These are phyloP conservation scores for Brevipalpus yothersi DNA, from an alignment of 1,140 invertebrate genomes.

Conservation along the genomic window DNA sequence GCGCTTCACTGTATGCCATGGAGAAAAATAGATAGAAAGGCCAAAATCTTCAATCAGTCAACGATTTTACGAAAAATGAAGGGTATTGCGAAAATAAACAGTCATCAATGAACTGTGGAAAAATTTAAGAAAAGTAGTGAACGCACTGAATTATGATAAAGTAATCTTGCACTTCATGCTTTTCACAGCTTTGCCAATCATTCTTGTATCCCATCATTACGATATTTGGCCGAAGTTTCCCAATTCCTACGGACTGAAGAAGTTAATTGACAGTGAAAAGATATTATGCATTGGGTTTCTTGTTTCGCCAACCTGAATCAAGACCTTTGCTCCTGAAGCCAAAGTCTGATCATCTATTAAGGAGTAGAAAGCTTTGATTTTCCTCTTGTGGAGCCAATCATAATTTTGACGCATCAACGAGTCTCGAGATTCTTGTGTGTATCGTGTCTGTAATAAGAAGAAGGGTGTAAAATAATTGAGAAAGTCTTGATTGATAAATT, in stretches of 20 bases:
- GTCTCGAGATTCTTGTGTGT: background rate
- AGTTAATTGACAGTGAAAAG: background rate
- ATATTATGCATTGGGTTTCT: too few species aligned
- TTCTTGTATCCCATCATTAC: conserved; percentile 38
- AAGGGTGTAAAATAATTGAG: conserved; percentile 9
- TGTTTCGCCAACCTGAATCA: conserved; percentile 22
- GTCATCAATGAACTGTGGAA: too few species aligned
- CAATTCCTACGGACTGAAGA: conserved; percentile 37
- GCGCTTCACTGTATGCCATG: conserved; percentile 16
- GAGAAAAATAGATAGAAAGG: background rate
- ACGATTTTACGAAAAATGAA: background rate
- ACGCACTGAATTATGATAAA: conserved; percentile 26
- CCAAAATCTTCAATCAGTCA: too few species aligned
- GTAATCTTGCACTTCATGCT: conserved; percentile 21
- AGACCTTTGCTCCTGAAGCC: conserved; percentile 26
- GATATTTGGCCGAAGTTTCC: conserved; percentile 70
- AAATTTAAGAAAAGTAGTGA: conserved; percentile 17
- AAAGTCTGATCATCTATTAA: conserved; percentile 31
- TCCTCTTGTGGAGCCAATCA: conserved; percentile 22
- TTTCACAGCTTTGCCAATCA: conserved; percentile 19
- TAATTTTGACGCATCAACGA: conserved; percentile 9
- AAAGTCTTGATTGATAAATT: conserved; percentile 23
- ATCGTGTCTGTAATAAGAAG: background rate
- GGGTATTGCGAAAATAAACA: background rate
- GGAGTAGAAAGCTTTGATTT: conserved; percentile 27